phyloP scores from a whole-genome alignment of 2,113 vertebrate species.

The Clupea harengus region DNA sequence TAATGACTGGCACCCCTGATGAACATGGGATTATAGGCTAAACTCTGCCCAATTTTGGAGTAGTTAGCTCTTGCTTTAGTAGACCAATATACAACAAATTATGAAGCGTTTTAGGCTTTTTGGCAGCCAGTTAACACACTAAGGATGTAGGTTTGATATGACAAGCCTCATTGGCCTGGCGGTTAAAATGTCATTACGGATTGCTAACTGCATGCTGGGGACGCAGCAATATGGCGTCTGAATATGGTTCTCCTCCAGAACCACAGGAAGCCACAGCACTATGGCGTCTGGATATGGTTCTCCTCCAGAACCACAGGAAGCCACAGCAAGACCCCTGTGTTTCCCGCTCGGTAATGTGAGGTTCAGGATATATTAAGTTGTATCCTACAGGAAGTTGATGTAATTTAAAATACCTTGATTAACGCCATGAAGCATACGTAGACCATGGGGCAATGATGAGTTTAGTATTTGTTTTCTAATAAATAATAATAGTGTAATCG shows the following conservation, averaged over 20 bases:
- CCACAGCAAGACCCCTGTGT: background rate
- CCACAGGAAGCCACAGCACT: background rate
- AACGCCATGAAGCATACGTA: background rate
- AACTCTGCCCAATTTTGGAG: background rate
- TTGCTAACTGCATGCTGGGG: slow-evolving; percentile 32
- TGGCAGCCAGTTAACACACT: slow-evolving; percentile 25
- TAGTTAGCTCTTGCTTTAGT: background rate
- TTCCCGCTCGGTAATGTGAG: background rate
- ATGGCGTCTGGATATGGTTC: background rate
- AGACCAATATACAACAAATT: slow-evolving; percentile 13
- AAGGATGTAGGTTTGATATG: slow-evolving; percentile 26
- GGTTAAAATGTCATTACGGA: slow-evolving; percentile 41
- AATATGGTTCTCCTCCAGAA: background rate
- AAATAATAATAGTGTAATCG: background rate
- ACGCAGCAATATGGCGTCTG: slow-evolving; percentile 18
- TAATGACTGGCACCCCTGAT: background rate
- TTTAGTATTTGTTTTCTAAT: background rate
- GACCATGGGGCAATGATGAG: too few species aligned
- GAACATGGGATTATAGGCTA: background rate
- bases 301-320: background rate
- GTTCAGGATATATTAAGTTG: background rate
- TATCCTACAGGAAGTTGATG: background rate
- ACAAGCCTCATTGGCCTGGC: slow-evolving; percentile 33
- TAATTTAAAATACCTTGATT: background rate
- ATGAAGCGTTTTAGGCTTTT: slow-evolving; percentile 6